A percentile compares a stretch with the other conserved stretches of the same genome.
Conservation (phyloP, 2,888 invertebrate species). For the Cotesia congregata region DNA sequence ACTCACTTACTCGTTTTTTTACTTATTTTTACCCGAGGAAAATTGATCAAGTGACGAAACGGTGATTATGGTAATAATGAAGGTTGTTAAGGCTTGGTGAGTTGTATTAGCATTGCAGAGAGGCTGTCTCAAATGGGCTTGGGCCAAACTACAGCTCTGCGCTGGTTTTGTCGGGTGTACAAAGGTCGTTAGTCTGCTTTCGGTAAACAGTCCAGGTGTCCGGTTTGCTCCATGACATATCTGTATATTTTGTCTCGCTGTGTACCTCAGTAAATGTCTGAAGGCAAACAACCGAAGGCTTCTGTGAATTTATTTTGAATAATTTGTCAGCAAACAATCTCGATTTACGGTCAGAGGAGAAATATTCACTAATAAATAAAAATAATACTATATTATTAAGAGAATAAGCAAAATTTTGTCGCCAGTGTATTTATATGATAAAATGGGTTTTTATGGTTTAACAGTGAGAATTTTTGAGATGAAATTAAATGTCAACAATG, state of each 20-base stretch:
- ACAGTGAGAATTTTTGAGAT: too few relatives aligned
- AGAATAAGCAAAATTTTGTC: too few relatives aligned
- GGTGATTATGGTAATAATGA: conserved; percentile 4
- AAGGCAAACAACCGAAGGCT: background rate
- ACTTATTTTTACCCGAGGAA: background rate
- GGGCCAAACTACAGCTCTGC: background rate
- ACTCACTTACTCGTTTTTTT: conserved; percentile 27
- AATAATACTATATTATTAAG: background rate
- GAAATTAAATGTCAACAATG: too few relatives aligned
- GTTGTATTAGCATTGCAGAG: conserved; percentile 38
- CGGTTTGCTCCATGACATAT: conserved; percentile 8
- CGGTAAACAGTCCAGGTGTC: conserved; percentile 39
- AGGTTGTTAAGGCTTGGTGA: conserved; percentile 22
- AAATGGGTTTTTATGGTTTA: too few relatives aligned
- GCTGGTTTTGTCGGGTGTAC: conserved; percentile 26
- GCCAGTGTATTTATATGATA: too few relatives aligned
- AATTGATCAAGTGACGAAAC: conserved; percentile 6
- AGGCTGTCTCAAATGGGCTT: conserved; percentile 6
- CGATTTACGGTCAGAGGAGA: background rate
- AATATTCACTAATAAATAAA: conserved; percentile 31
- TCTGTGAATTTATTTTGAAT: conserved; percentile 11
- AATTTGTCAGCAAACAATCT: background rate
- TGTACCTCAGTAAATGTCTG: background rate
- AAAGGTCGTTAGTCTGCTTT: conserved; percentile 37
- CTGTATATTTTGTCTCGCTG: background rate